Percentiles rank a stretch among this genome's conserved stretches.
phyloP scores from a whole-genome alignment of 2,113 vertebrate genomes.

The Brachyhypopomus occidentalis region DNA sequence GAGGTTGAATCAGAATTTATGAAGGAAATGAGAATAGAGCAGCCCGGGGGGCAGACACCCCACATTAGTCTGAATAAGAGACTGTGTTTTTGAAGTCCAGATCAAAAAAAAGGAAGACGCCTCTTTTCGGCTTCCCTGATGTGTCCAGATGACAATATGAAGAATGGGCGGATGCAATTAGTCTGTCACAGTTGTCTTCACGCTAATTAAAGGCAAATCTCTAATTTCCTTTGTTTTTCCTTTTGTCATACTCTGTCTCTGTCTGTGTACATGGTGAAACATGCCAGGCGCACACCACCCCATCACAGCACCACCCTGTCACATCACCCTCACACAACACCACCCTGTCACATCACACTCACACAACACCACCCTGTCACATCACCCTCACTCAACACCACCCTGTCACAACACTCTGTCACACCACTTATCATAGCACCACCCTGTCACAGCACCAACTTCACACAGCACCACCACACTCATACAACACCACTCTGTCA shows the following conservation, averaged over 20 bases:
- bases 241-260: constrained; percentile 20
- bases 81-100: constrained; percentile 31
- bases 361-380: too few species aligned
- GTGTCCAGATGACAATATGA: constrained; percentile 37
- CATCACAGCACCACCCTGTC: not conserved
- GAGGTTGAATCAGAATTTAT: constrained; percentile 20
- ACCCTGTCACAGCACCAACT: too few species aligned
- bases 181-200: constrained; percentile 18
- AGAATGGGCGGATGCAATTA: constrained; percentile 40
- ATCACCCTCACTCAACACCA: too few species aligned
- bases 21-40: not conserved
- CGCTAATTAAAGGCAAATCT: constrained; percentile 50
- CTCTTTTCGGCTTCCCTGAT: constrained; percentile 32
- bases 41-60: not conserved
- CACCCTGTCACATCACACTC: too few species aligned
- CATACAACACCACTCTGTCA: too few species aligned
- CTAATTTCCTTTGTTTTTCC: constrained; percentile 48
- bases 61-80: constrained; percentile 29
- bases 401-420: too few species aligned
- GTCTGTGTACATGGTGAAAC: not conserved
- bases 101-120: constrained; percentile 28
- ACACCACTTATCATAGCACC: too few species aligned
- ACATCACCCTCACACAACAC: too few species aligned
- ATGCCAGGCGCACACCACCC: not conserved
- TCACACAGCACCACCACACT: too few species aligned